Percentiles rank a stretch among this genome's conserved stretches.
Conservation (phyloP, 37 sponge, comb jelly and placozoan genomes). For the Petrosia ficiformis region DNA sequence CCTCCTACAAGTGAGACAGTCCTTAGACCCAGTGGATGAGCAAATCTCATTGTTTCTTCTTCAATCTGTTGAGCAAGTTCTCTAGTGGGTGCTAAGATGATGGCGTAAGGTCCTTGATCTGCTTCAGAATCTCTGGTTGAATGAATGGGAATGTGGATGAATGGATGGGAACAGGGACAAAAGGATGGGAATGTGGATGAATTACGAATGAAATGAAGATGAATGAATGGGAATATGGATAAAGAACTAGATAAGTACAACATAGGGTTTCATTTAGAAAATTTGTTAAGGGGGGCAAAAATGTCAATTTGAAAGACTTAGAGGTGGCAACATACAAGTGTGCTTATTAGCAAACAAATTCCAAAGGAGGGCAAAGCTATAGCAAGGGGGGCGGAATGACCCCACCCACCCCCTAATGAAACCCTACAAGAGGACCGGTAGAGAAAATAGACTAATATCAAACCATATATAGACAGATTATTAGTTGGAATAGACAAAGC, state of each 20-base stretch:
- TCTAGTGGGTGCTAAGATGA: constrained; percentile 96
- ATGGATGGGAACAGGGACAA: too few species aligned
- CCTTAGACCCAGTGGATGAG: constrained; percentile 77
- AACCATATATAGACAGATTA: neutral
- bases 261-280: too few species aligned
- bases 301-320: too few species aligned
- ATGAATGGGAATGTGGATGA: too few species aligned
- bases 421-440: neutral
- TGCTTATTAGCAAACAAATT: too few species aligned
- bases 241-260: too few species aligned
- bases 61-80: constrained; percentile 99
- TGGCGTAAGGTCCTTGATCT: constrained; percentile 96
- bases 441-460: neutral
- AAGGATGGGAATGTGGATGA: neutral
- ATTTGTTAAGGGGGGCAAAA: too few species aligned
- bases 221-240: neutral
- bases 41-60: constrained; percentile 93
- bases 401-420: too few species aligned
- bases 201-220: neutral
- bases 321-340: too few species aligned
- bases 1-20: constrained; percentile 95
- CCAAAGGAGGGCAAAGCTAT: too few species aligned
- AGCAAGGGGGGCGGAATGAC: too few species aligned
- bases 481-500: too few species aligned
- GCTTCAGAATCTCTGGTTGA: constrained; percentile 72